phyloP scores from a whole-genome alignment of 1,140 invertebrate genomes.

The Drosophila leontia region DNA sequence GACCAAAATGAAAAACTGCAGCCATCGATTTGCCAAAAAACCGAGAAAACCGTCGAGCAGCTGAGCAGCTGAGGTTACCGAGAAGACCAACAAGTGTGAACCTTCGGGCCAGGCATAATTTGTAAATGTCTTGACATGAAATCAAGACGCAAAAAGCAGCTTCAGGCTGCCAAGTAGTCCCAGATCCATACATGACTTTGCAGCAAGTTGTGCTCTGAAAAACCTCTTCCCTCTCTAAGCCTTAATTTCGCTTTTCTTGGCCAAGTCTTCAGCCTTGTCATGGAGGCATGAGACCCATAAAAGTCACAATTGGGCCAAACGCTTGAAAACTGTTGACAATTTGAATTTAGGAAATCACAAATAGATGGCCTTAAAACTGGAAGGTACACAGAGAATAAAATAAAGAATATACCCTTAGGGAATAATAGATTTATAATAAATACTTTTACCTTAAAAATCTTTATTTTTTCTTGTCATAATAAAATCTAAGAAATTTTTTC shows the following conservation, averaged over 20 bases:
- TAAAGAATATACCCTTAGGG: background rate
- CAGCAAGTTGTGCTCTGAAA: conserved; percentile 7
- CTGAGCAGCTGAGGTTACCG: background rate
- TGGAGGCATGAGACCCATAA: conserved; percentile 10
- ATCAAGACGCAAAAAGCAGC: conserved; percentile 45
- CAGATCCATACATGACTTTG: conserved; percentile 42
- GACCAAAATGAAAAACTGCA: conserved; percentile 24
- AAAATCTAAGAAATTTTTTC: no score
- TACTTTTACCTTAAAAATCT: no score
- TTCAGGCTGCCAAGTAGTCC: conserved; percentile 17
- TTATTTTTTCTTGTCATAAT: no score
- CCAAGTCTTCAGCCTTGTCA: conserved; percentile 7
- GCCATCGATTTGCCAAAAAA: conserved; percentile 35
- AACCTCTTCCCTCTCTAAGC: background rate
- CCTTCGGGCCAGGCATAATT: conserved; percentile 56
- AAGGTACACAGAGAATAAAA: background rate
- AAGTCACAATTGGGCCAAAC: conserved; percentile 65
- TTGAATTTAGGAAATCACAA: conserved; percentile 52
- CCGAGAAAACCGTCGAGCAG: no score
- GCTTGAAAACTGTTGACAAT: conserved; percentile 71
- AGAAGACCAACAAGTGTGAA: conserved; percentile 42
- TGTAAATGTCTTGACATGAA: conserved; percentile 70
- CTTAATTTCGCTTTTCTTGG: background rate
- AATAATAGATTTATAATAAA: no score
- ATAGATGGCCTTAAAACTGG: conserved; percentile 28